Conservation (phyloP, 2,888 invertebrate species). For the Caenorhabditis macrosperma region DNA sequence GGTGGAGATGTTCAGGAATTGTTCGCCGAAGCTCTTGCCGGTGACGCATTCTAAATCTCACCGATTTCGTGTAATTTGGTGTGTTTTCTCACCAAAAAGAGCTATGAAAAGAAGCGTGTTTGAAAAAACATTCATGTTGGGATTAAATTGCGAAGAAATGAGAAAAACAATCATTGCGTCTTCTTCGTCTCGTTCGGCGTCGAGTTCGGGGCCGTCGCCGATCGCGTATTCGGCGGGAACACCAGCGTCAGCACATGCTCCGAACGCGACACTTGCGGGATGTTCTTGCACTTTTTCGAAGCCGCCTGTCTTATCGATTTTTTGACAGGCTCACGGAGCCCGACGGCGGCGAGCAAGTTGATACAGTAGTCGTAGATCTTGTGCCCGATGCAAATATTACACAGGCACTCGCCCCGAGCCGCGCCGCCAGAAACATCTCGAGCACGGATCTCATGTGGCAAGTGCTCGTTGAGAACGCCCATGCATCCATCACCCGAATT, state of each 20-base stretch:
- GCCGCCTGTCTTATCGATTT: background rate
- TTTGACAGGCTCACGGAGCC: too few relatives aligned
- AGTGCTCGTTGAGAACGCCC: too few relatives aligned
- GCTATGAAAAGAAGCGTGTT: background rate
- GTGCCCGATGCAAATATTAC: constrained; percentile 61
- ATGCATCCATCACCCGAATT: too few relatives aligned
- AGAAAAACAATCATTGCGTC: background rate
- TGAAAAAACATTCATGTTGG: background rate
- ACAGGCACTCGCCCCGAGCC: constrained; percentile 39
- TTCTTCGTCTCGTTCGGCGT: background rate
- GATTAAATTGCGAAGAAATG: too few relatives aligned
- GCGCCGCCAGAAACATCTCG: constrained; percentile 21
- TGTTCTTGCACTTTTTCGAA: background rate
- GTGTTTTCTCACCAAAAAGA: background rate
- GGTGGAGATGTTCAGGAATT: constrained; percentile 21
- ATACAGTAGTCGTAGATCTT: too few relatives aligned
- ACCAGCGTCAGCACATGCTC: constrained; percentile 22
- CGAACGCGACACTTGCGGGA: constrained; percentile 15
- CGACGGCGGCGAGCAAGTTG: too few relatives aligned
- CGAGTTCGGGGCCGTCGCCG: background rate
- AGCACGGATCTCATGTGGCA: background rate
- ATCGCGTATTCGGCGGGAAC: background rate
- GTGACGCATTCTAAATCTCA: background rate
- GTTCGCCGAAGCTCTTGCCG: background rate
- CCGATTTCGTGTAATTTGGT: background rate